These are phyloP conservation scores for Ptilonorhynchus violaceus DNA, from an alignment of 2,113 vertebrate species.

Conservation along the genomic window DNA sequence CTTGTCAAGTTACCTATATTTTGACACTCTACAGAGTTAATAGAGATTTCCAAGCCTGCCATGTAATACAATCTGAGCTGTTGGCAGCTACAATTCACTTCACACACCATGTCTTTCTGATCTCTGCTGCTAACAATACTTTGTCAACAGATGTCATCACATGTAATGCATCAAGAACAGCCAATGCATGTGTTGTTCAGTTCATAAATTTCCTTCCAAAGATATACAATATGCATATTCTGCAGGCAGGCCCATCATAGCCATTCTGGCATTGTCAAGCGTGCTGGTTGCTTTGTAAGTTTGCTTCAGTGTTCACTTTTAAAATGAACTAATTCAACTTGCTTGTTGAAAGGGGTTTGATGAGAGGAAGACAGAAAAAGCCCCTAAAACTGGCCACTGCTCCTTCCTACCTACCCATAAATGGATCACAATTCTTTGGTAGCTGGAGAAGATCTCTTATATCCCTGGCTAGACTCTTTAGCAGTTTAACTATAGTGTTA, in stretches of 20 bases:
- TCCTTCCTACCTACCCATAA: neutral
- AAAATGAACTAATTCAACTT: neutral
- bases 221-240: neutral
- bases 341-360: neutral
- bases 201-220: neutral
- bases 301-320: neutral
- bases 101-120: neutral
- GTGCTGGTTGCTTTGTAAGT: neutral
- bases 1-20: neutral
- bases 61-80: neutral
- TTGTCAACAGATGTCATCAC: constrained; percentile 21
- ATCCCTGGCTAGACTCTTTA: neutral
- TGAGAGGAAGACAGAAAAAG: rapidly evolving
- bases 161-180: neutral
- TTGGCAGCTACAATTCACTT: neutral
- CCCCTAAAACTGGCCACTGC: neutral
- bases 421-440: neutral
- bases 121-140: constrained; percentile 22
- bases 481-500: rapidly evolving
- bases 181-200: neutral
- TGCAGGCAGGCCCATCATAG: neutral
- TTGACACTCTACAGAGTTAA: neutral
- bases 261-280: neutral
- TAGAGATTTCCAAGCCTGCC: neutral
- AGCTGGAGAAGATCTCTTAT: neutral